A percentile compares a stretch with the other conserved stretches of the same genome.
Conservation (phyloP, 2,888 invertebrate species). For the Nemotelus pantherinus region DNA sequence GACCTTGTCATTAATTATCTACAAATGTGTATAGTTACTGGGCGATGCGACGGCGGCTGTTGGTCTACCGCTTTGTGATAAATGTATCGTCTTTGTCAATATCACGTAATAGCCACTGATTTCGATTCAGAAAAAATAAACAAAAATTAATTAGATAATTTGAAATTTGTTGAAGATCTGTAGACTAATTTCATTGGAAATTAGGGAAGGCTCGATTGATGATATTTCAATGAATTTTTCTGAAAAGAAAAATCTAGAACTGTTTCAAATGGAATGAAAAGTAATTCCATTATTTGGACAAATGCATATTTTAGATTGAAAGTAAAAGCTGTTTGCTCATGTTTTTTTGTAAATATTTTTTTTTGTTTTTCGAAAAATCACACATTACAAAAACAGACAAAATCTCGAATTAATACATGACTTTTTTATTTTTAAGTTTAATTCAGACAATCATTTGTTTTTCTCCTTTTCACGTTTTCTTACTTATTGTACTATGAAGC, state of each 20-base stretch:
- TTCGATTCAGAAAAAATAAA: not conserved
- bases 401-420: slow-evolving; percentile 39
- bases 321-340: no score
- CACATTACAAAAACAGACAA: not conserved
- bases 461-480: slow-evolving; percentile 37
- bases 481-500: slow-evolving; percentile 45
- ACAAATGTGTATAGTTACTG: not conserved
- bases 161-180: not conserved
- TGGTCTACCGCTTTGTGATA: not conserved
- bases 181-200: no score
- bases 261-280: no score
- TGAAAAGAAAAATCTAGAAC: no score
- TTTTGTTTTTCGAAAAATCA: no score
- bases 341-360: no score
- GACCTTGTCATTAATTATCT: slow-evolving; percentile 20
- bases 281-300: no score
- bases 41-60: not conserved
- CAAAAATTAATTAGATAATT: slow-evolving; percentile 2
- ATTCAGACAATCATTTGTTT: slow-evolving; percentile 43
- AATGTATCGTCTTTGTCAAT: slow-evolving; percentile 16
- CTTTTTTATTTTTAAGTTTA: slow-evolving; percentile 38
- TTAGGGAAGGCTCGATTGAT: not conserved
- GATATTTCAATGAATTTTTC: not conserved
- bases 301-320: no score
- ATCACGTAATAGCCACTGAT: not conserved